Evolutionary conservation across 2,113 vertebrate species (phyloP).

Genomic region (Quiscalus mexicanus): DNA sequence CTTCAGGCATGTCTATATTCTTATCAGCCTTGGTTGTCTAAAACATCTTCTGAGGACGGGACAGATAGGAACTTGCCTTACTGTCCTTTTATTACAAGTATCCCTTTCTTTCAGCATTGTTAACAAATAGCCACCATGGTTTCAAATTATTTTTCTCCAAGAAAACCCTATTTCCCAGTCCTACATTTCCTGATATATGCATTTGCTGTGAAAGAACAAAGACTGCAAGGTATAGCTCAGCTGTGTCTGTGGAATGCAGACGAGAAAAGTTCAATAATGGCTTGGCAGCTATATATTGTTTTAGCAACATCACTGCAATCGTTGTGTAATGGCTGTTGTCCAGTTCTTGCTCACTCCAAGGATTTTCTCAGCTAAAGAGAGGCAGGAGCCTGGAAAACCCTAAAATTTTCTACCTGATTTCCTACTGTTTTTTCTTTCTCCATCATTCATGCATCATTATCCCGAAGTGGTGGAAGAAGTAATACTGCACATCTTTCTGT

Average conservation of each 20-base stretch:
- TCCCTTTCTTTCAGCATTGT: background rate
- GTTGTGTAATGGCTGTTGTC: background rate
- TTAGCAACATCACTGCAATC: background rate
- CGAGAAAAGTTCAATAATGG: background rate
- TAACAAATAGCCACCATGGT: background rate
- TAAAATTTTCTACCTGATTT: background rate
- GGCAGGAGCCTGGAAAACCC: background rate
- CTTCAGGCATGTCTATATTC: background rate
- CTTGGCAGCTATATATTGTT: background rate
- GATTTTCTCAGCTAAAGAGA: background rate
- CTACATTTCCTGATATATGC: background rate
- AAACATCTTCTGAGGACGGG: background rate
- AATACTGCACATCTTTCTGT: background rate
- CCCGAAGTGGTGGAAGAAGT: background rate
- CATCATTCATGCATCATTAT: background rate
- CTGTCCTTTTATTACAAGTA: background rate
- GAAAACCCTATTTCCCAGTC: background rate
- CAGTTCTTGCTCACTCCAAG: background rate
- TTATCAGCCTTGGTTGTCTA: background rate
- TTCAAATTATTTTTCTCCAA: background rate
- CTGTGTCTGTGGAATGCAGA: background rate
- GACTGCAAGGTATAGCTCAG: background rate
- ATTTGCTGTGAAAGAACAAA: background rate
- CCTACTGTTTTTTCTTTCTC: background rate
- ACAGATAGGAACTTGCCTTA: background rate